Base-by-base conservation (phyloP, 2,888 invertebrate genomes). In the Idaea dimidiata region DNA sequence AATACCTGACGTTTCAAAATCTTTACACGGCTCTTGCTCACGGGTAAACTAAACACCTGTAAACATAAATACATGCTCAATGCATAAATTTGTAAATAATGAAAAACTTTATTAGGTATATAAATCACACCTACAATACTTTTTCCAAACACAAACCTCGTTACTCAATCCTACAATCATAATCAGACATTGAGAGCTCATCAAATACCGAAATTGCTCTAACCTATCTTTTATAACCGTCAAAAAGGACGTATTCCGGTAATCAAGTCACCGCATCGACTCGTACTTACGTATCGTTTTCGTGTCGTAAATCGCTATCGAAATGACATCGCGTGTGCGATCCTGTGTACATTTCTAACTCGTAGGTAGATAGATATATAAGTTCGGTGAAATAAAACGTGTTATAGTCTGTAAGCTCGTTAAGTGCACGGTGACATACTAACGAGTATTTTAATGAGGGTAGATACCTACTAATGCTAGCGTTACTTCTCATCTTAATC, bases 281-380 rank as follows among this genome's bases (percentile, higher is more conserved):
- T 24, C 24, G 24, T 24, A 43, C 43, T 14, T 61, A 62, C 66
- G 65, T 67, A 72, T 70, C 69, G 66, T 67, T 69, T 59, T 67
- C 68, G 66, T 70, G 68, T 67, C 68, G 67, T 70, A 72, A 70
- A 72, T 70, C 63, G 70, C 59, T 66, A 70, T 70, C 70, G 67
- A 59, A 68, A 68, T 62, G 70, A 62, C 66, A 64, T 70, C 64
- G 70, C 68, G 43, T 43, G 43, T 43, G 43, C 8, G 43, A 43
- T 43, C 43, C 43, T 43, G 43, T 43, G 43, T 43, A 43, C 43
- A 43, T 43, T 43, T 43, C 43, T 14, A 3, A 43, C 10, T 10
- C 8, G 14, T 8, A 14, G 14, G 14, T 14, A n/a, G n/a, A n/a
- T n/a, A n/a, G n/a, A n/a, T n/a, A n/a, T 43, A 43, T 43, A 43